Conservation (phyloP, 2,797 vertebrate species). For the Tenualosa ilisha region DNA sequence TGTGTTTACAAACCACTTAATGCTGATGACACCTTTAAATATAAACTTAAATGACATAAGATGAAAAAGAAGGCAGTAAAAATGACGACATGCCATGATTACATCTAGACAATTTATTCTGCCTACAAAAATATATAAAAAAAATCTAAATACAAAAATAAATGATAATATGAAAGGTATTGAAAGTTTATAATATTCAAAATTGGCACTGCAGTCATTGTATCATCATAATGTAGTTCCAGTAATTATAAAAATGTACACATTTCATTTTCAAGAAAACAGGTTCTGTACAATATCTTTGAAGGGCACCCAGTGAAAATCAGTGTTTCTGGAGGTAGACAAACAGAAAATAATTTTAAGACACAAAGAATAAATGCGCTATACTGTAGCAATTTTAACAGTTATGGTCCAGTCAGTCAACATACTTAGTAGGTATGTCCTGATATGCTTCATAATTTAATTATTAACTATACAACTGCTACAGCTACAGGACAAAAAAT, state of each 20-base stretch:
- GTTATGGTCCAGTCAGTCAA: neutral
- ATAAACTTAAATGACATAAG: neutral
- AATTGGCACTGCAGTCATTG: neutral
- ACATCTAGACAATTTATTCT: neutral
- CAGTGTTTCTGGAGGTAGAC: neutral
- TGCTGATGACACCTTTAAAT: neutral
- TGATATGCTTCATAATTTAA: neutral
- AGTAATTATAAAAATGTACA: neutral
- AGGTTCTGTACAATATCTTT: neutral
- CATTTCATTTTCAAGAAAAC: neutral
- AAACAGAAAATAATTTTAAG: neutral
- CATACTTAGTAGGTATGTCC: neutral
- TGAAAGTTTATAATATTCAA: neutral
- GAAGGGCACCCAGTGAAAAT: neutral
- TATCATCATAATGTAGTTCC: neutral
- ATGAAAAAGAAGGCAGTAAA: neutral
- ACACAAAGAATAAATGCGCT: neutral
- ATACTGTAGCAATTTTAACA: neutral
- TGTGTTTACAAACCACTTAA: too few species aligned
- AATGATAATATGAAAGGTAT: neutral
- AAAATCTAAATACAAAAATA: neutral
- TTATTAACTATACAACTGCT: neutral
- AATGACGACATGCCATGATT: neutral
- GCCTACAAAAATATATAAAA: neutral
- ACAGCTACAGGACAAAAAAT: neutral